Conservation (phyloP, 2,888 invertebrate species). For the Drosophila flavopinicola region DNA sequence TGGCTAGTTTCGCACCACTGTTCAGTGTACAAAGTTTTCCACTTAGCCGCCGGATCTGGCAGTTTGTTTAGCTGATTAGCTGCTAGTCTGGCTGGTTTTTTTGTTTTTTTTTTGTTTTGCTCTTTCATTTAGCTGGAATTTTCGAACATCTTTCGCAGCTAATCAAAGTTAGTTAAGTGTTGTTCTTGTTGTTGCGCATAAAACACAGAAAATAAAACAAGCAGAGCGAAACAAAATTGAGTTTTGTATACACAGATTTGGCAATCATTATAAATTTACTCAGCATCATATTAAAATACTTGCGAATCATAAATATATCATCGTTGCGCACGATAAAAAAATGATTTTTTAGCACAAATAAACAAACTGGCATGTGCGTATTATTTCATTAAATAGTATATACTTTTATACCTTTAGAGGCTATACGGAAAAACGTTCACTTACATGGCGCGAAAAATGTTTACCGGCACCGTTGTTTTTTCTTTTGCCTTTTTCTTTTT, state of each 20-base stretch:
- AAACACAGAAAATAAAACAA: neutral
- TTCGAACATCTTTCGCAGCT: conserved; percentile 23
- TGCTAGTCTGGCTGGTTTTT: conserved; percentile 24
- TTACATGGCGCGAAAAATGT: conserved; percentile 12
- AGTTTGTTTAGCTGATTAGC: conserved; percentile 49
- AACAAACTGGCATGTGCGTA: conserved; percentile 11
- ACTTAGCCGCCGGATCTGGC: conserved; percentile 31
- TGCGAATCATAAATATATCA: conserved; percentile 3
- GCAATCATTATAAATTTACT: conserved; percentile 28
- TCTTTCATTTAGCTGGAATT: conserved; percentile 16
- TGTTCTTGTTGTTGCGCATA: conserved; percentile 2
- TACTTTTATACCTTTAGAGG: neutral
- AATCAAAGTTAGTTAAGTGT: conserved; percentile 37
- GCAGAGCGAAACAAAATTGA: neutral
- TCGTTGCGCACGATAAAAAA: conserved; percentile 3
- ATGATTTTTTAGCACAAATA: conserved; percentile 11
- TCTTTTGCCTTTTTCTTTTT: neutral
- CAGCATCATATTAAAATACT: conserved; percentile 9
- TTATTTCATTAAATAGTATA: conserved; percentile 4
- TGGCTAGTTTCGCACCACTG: neutral
- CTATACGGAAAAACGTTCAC: neutral
- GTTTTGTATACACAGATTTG: conserved; percentile 19
- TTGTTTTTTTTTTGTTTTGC: neutral
- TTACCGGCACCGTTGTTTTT: conserved; percentile 7
- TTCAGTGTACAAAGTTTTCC: conserved; percentile 22